Evolutionary conservation across 2,888 invertebrate species (phyloP).

Genomic region (Megastigmus dorsalis): DNA sequence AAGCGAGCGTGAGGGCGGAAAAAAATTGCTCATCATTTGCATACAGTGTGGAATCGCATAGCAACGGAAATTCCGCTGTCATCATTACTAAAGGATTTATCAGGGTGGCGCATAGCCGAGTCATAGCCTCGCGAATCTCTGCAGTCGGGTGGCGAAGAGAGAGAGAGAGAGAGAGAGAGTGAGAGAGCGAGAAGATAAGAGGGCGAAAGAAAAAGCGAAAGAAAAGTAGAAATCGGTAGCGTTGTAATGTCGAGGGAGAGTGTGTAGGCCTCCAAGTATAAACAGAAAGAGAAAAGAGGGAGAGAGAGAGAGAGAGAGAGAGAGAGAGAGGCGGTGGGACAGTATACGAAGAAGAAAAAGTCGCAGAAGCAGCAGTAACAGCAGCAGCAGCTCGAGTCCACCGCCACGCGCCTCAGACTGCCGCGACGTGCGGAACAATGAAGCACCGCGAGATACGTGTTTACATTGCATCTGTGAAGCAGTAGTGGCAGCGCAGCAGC

Average conservation of each 20-base stretch:
- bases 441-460: constrained; percentile 54
- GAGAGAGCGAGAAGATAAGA: constrained; percentile 22
- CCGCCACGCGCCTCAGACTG: too few relatives aligned
- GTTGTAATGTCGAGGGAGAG: background rate
- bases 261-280: constrained; percentile 14
- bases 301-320: constrained; percentile 4
- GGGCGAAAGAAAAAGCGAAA: background rate
- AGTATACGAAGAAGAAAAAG: constrained; percentile 52
- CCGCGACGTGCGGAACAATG: constrained; percentile 59
- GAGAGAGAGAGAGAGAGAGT: too few relatives aligned
- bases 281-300: constrained; percentile 22
- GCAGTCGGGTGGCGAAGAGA: too few relatives aligned
- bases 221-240: background rate
- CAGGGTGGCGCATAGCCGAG: too few relatives aligned
- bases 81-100: background rate
- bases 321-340: constrained; percentile 29
- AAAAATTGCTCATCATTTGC: too few relatives aligned
- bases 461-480: constrained; percentile 52
- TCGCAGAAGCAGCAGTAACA: too few relatives aligned
- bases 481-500: background rate
- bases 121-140: too few relatives aligned
- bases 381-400: constrained; percentile 18
- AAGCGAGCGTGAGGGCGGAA: too few relatives aligned
- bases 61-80: background rate
- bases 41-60: background rate